Evolutionary conservation across 1,140 invertebrate species (phyloP), one percentile per base, ranked within the genome.

Genomic region (Zelostemma sp.): DNA sequence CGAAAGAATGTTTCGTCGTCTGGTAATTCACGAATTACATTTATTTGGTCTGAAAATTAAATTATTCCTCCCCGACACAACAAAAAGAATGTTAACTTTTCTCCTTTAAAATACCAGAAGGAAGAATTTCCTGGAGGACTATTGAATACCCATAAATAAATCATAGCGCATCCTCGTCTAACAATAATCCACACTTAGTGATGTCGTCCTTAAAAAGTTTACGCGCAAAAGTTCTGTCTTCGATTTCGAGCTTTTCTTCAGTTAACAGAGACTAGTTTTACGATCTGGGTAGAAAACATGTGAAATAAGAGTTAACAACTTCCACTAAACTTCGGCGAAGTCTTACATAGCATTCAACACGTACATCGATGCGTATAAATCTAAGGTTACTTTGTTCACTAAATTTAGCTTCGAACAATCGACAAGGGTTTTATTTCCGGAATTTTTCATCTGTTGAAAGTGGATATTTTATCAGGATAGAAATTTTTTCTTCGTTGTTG

Each of bases 181-280:
- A 48, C 31, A 15, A 33, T 21, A 54, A 59, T 48, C 55, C n/a
- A 54, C 55, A 40, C 50, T 65, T 58, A 47, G 53, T 18, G 19
- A 59, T 54, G 63, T 67, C 46, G 28, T 28, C 18, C 45, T 67
- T 67, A 67, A 67, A 67, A 67, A 67, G 56, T 67, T 66, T 56
- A 41, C 25, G 48, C 17, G 47, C 43, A 17, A 66, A 59, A 66
- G 45, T 54, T 46, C 12, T 51, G 46, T 55, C 46, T 12, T 18
- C 11, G 50, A 45, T 48, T 56, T 0, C 1, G 14, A 67, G 51
- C 40, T 66, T 66, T 59, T 55, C 11, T 48, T 19, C 0, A 35
- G 14, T 48, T 66, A 65, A 54, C 45, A 38, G 21, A 31, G 11
- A 0, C 5, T 4, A 9, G 33, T 18, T 45, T 45, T 3, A 17